Conservation (phyloP, 53 echinoderm and acorn worm genomes). For the Stichopus horrens region DNA sequence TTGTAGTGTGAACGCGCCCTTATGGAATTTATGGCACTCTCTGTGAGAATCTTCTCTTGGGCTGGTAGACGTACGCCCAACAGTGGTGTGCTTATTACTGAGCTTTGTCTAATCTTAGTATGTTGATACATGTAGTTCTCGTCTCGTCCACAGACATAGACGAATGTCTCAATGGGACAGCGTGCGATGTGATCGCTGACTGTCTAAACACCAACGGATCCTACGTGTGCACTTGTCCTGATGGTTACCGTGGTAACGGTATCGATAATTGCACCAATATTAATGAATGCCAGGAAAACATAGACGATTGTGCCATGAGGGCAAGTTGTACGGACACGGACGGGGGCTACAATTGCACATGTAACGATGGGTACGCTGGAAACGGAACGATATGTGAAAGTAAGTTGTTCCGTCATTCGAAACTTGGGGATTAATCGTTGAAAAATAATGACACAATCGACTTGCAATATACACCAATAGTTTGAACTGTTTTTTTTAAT, state of each 20-base stretch:
- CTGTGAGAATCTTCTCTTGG: no score
- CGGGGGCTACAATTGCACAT: conserved; percentile 73
- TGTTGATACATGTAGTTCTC: not conserved
- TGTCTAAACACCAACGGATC: conserved; percentile 26
- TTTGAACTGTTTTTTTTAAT: no score
- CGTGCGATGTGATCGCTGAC: conserved; percentile 8
- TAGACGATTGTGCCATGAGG: conserved; percentile 53
- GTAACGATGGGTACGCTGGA: conserved; percentile 60
- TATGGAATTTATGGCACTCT: no score
- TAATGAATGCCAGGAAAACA: conserved; percentile 60
- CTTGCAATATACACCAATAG: no score
- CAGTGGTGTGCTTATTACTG: not conserved
- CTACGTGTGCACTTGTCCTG: conserved; percentile 16
- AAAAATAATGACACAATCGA: no score
- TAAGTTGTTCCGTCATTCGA: conserved; percentile 25
- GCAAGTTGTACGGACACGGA: conserved; percentile 65
- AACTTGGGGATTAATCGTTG: no score
- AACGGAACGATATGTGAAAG: conserved; percentile 77
- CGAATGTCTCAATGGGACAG: conserved; percentile 24
- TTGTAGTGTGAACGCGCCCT: no score
- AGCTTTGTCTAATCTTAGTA: not conserved
- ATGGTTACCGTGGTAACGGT: conserved; percentile 47
- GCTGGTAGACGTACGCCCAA: no score
- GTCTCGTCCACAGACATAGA: conserved; percentile 45
- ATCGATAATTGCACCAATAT: conserved; percentile 58